Base-by-base conservation (phyloP, 53 echinoderm and acorn worm species). In the Henricia sp. region DNA sequence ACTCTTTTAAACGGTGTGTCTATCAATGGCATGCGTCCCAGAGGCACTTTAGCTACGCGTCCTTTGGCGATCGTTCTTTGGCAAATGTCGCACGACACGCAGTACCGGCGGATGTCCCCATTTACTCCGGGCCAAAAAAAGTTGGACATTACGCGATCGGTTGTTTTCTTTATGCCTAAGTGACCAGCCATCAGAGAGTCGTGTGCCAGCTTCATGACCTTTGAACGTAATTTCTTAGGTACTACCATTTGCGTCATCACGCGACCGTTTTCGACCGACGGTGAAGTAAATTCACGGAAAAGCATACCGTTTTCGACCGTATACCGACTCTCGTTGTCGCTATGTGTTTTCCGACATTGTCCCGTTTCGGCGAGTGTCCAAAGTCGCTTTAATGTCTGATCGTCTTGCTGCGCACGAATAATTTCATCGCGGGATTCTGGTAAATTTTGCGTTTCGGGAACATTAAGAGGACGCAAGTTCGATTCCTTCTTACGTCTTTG, bases 21-120 rank as follows among this genome's bases (percentile, higher is more conserved):
- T 26, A 71, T 86, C 19, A 86, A 21, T 14, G 90, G 84, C 52
- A 70, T 67, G 30, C 34, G 11, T 12, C 86, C 90, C 21, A 86
- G 36, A 2, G 82, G 86, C 5, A 90, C 86, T 38, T 71, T 86
- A 1, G 60, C 71, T 6, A 77, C 52, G 8, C 72, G 40, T 0
- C 82, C 82, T 90, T 86, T 90, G 8, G 77, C 62, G 0, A 86
- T 63, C 24, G 77, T 90, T 16, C 82, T 52, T 53, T 90, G 90
- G 63, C 90, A 90, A 21, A 89, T 84, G 41, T 90, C 86, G 63
- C 90, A 90, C 1, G 71, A 90, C 42, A 56, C 64, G 37, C 80
- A 82, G 27, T 55, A 86, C 11, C 86, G 58, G 9, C 39, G 36
- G 27, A 86, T 37, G 29, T 86, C 85, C 3, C 1, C 44, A 30